Evolutionary conservation across 1,140 invertebrate genomes (phyloP), one percentile per base, ranked within the genome.

Genomic region (Listronotus bonariensis): DNA sequence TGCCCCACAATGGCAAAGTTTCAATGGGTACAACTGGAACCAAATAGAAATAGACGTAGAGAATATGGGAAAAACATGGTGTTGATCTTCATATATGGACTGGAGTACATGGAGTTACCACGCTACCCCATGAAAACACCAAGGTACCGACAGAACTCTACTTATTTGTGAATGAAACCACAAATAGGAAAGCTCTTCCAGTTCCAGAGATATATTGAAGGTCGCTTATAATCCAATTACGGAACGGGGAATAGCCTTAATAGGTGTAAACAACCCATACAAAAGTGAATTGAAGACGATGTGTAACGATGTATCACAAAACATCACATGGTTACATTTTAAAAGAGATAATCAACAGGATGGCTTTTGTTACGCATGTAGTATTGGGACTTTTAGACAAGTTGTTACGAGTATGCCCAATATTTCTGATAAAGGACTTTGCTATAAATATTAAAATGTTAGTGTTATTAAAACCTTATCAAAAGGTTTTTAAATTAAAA

Each of bases 351-450:
- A 54, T 55, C 52, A 58, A 49, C 78, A 75, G 18, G 67, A 80
- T 3, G 89, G 88, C 0, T 85, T 85, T 71, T 86, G 83, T 10
- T 89, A 89, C 71, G 87, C 85, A 52, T 90, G 88, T 72, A 80
- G 80, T 12, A 79, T 89, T 11, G 74, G 80, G 41, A 84, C 87
- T 20, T 84, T 89, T 72, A 78, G 83, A 51, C 81, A 77, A 60
- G 75, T 76, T 1, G 80, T 89, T 15, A 78, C 76, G 1, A 77
- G 81, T 40, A 67, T 87, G 6, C 85, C 85, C 0, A 36, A 36
- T 38, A 43, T 64, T 38, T 7, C 7, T 15, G 54, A 40, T 14
- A 64, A 26, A 17, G 61, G 61, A 49, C 46, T 36, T 56, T 64
- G 36, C 41, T 64, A 17, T 56, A 64, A 10, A 68, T 40, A 8